Percentiles rank a stretch among this genome's conserved stretches.
Conservation (phyloP, 2,888 invertebrate species). For the Nycteola revayana region DNA sequence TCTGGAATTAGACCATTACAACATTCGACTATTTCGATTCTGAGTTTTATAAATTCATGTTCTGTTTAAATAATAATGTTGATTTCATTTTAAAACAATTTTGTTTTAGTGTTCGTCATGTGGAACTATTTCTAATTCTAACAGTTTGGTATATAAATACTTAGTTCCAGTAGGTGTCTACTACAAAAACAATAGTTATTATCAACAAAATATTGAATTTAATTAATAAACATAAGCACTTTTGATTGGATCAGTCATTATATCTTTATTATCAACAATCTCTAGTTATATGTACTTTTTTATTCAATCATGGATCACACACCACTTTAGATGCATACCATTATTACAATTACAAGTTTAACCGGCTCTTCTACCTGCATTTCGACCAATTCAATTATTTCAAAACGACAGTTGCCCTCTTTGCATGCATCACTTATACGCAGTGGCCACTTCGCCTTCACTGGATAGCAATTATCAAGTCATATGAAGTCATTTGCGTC, state of each 20-base stretch:
- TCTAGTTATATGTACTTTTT: too few relatives aligned
- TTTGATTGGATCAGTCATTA: too few relatives aligned
- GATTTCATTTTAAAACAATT: conserved; percentile 50
- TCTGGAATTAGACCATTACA: conserved; percentile 71
- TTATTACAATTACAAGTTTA: background rate
- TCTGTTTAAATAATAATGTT: conserved; percentile 51
- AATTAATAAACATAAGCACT: too few relatives aligned
- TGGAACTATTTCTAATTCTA: conserved; percentile 31
- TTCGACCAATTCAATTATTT: too few relatives aligned
- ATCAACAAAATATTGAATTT: too few relatives aligned
- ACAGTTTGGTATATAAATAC: conserved; percentile 23
- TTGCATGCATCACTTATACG: too few relatives aligned
- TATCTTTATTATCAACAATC: too few relatives aligned
- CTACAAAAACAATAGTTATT: conserved; percentile 5
- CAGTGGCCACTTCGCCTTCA: too few relatives aligned
- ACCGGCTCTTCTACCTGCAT: too few relatives aligned
- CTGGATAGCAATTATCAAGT: conserved; percentile 15
- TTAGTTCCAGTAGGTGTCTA: conserved; percentile 11
- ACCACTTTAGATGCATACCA: background rate
- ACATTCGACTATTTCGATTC: conserved; percentile 57
- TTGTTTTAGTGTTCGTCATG: conserved; percentile 37
- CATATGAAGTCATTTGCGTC: conserved; percentile 25
- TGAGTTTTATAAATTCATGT: conserved; percentile 57
- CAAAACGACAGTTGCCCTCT: too few relatives aligned
- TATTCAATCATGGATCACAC: too few relatives aligned